A percentile compares a stretch with the other conserved stretches of the same genome.
Conservation (phyloP, 2,797 vertebrate genomes). For the Cyprinodon diabolis region DNA sequence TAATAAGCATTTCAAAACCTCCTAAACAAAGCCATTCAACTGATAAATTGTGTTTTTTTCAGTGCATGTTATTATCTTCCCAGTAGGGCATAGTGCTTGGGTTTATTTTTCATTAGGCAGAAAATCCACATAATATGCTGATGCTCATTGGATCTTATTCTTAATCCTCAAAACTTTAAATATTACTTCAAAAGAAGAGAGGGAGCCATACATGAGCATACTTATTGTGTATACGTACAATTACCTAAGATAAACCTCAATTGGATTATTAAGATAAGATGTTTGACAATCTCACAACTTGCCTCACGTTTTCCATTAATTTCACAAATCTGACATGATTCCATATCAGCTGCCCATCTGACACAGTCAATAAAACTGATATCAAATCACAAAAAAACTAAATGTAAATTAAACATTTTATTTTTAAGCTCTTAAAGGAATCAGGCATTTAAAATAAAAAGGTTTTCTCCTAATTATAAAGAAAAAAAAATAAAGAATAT, state of each 20-base stretch:
- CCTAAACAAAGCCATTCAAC: slow-evolving; percentile 69
- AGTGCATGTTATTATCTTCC: slow-evolving; percentile 62
- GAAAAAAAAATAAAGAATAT: too few relatives aligned
- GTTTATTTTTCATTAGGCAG: slow-evolving; percentile 62
- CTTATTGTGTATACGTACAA: slow-evolving; percentile 32
- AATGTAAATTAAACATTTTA: too few relatives aligned
- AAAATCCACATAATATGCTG: slow-evolving; percentile 57
- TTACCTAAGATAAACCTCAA: slow-evolving; percentile 23
- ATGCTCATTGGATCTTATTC: slow-evolving; percentile 50
- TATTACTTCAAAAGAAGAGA: slow-evolving; percentile 24
- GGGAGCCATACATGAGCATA: slow-evolving; percentile 33
- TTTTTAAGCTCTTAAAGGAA: too few relatives aligned
- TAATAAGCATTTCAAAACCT: slow-evolving; percentile 62
- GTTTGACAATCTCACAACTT: slow-evolving; percentile 12
- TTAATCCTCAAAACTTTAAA: slow-evolving; percentile 47
- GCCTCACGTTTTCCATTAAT: too few relatives aligned
- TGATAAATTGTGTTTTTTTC: slow-evolving; percentile 72
- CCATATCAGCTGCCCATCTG: too few relatives aligned
- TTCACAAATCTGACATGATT: too few relatives aligned
- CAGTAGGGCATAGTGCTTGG: slow-evolving; percentile 58
- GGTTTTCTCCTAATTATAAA: too few relatives aligned
- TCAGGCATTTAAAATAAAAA: too few relatives aligned
- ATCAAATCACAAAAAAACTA: too few relatives aligned
- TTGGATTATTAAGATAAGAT: slow-evolving; percentile 28
- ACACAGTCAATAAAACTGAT: too few relatives aligned